Conservation (phyloP, 1,140 invertebrate genomes). For the Lucilia sericata region DNA sequence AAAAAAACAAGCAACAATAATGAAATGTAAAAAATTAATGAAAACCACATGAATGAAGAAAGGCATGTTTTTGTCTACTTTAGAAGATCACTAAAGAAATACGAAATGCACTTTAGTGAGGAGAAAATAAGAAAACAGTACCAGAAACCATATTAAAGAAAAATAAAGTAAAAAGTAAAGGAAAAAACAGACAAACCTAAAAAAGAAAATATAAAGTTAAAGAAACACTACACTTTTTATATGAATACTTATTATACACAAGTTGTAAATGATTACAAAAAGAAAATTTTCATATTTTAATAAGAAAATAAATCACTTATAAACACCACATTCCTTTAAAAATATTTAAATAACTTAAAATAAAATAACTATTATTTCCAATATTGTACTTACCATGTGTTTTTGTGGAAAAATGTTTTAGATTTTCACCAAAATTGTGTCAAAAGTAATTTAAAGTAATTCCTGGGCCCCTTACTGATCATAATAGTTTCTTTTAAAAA, state of each 20-base stretch:
- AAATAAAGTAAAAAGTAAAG: slow-evolving; percentile 14
- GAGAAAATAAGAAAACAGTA: slow-evolving; percentile 13
- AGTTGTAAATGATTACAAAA: too few species aligned
- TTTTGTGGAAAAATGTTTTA: background rate
- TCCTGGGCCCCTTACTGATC: slow-evolving; percentile 10
- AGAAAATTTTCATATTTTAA: too few species aligned
- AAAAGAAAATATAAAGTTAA: background rate
- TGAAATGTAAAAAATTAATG: background rate
- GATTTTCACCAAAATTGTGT: background rate
- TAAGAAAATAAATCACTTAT: background rate
- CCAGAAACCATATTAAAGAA: slow-evolving; percentile 32
- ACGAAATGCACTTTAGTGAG: slow-evolving; percentile 25
- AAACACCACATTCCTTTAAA: background rate
- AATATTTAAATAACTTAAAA: too few species aligned
- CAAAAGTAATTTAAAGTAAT: background rate
- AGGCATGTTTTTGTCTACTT: slow-evolving; percentile 1
- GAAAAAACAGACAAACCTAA: slow-evolving; percentile 6
- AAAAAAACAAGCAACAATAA: background rate
- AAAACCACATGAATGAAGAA: slow-evolving; percentile 26
- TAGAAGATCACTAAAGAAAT: background rate
- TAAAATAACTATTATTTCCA: too few species aligned
- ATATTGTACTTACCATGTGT: background rate
- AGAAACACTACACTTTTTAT: background rate
- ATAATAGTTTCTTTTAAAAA: background rate
- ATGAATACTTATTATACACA: too few species aligned